phyloP scores from a whole-genome alignment of 2,888 invertebrate genomes.

The Rotaria socialis region DNA sequence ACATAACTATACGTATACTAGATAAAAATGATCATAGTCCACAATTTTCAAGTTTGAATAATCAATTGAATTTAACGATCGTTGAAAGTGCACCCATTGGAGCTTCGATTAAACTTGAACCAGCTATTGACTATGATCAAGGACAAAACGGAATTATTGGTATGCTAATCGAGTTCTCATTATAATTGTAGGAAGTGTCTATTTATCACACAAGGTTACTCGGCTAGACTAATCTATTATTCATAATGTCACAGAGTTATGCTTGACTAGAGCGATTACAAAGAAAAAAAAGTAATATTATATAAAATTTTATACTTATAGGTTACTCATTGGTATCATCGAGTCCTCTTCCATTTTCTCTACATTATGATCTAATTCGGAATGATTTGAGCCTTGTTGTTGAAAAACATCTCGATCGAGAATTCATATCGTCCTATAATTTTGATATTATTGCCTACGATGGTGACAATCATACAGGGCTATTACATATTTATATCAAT shows the following conservation, averaged over 20 bases:
- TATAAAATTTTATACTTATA: background rate
- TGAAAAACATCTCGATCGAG: background rate
- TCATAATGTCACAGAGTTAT: too few species aligned
- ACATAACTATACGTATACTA: background rate
- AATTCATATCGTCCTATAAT: background rate
- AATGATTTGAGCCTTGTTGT: background rate
- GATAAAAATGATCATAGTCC: conserved; percentile 31
- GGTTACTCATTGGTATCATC: background rate
- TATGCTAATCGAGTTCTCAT: background rate
- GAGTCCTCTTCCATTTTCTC: background rate
- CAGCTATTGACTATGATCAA: conserved; percentile 14
- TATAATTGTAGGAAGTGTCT: too few species aligned
- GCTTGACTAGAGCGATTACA: too few species aligned
- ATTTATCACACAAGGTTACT: too few species aligned
- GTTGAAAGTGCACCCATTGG: conserved; percentile 24
- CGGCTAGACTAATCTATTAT: too few species aligned
- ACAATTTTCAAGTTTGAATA: background rate
- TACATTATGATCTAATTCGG: conserved; percentile 31
- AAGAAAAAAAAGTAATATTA: too few species aligned
- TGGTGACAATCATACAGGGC: conserved; percentile 9
- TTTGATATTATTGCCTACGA: background rate
- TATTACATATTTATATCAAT: background rate
- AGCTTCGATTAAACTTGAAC: background rate
- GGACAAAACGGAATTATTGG: background rate
- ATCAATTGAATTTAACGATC: background rate